phyloP scores from a whole-genome alignment of 2,113 vertebrate genomes.

The Oncorhynchus clarkii region DNA sequence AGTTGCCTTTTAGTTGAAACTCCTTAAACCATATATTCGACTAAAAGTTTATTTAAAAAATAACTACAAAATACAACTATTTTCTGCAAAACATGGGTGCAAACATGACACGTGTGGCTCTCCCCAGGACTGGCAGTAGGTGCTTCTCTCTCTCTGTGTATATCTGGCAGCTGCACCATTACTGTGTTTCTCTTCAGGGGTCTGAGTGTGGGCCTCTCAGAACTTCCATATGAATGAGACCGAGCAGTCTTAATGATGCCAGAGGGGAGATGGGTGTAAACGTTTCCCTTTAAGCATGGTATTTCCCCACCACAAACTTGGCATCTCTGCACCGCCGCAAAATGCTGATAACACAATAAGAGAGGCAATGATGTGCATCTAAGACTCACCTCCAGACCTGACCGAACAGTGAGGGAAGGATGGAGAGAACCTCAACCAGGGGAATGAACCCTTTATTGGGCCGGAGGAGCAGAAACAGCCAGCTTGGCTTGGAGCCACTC shows the following conservation, averaged over 20 bases:
- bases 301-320: background rate
- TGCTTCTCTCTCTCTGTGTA: too few relatives aligned
- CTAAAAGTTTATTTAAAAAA: too few relatives aligned
- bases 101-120: too few relatives aligned
- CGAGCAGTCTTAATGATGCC: slow-evolving; percentile 1
- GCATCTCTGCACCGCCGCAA: too few relatives aligned
- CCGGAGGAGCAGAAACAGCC: background rate
- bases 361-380: background rate
- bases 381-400: background rate
- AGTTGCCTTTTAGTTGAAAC: too few relatives aligned
- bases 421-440: background rate
- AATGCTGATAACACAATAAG: background rate
- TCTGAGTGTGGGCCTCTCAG: background rate
- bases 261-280: background rate
- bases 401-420: background rate
- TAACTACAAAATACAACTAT: too few relatives aligned
- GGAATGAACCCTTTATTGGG: background rate
- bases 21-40: too few relatives aligned
- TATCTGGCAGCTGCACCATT: background rate
- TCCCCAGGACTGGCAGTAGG: too few relatives aligned
- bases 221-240: slow-evolving; percentile 3
- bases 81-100: too few relatives aligned
- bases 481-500: background rate
- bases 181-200: background rate
- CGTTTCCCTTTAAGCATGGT: background rate